Evolutionary conservation across 2,113 vertebrate genomes (phyloP), one percentile per base, ranked within the genome.

Genomic region (Gallinago jamesoni): DNA sequence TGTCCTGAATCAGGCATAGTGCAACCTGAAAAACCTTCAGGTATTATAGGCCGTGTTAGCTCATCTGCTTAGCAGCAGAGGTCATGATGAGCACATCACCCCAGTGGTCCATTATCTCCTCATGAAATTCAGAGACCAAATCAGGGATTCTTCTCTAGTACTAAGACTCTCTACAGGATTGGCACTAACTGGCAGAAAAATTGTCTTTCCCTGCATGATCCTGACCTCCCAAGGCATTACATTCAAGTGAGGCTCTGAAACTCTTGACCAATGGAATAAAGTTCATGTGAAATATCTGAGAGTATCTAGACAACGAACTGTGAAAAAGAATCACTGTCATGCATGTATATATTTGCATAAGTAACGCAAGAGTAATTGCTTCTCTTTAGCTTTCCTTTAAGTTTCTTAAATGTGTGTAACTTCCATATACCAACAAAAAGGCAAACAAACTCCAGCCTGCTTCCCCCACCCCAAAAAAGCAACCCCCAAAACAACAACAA

Each of bases 101-200:
- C 76, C 6, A 6, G 94, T 75, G 76, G 73, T 95, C 96, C 48
- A 92, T 95, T 95, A 93, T 93, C 76, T 94, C 52, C 56, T 96
- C 88, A 96, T 90, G 88, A 96, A 96, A 97, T 96, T 96, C 93
- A 95, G 83, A 96, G 60, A 70, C 43, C 14, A 89, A 95, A 95
- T 96, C 82, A 96, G 92, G 47, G 52, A 96, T 97, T 96, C 92
- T 95, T 52, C 64, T 92, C 85, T 60, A 84, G 79, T 95, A 84
- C 93, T 90, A 86, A 90, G 60, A 81, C 33, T 88, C 82, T 95
- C 73, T 78, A 75, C 30, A 86, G 72, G 55, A 89, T 48, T 92
- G 76, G 48, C 78, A 80, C 41, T 95, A 91, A 87, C 93, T 88
- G 84, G 59, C 83, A 93, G 87, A 93, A 96, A 95, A 96, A 92